Evolutionary conservation across 1,140 invertebrate genomes (phyloP).

Genomic region (Drosophila auraria): DNA sequence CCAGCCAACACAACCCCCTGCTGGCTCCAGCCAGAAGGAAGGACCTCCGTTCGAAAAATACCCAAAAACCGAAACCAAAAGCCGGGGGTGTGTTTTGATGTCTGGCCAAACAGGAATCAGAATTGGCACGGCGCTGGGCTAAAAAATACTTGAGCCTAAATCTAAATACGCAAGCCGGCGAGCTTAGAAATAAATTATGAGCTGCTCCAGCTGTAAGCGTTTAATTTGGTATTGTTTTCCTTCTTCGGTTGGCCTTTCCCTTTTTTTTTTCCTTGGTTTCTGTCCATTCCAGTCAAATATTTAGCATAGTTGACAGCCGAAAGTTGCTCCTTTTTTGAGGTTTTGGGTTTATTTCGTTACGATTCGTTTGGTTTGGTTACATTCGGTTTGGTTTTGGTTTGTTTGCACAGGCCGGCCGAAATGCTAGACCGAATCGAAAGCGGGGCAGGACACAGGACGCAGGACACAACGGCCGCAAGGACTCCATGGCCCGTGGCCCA

Average conservation of each 20-base stretch:
- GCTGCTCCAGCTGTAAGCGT: conserved; percentile 59
- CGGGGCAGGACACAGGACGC: conserved; percentile 42
- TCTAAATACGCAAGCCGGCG: conserved; percentile 13
- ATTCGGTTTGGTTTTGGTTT: conserved; percentile 52
- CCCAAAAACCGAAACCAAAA: conserved; percentile 28
- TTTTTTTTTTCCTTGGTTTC: conserved; percentile 6
- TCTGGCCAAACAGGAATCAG: conserved; percentile 56
- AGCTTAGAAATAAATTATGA: conserved; percentile 60
- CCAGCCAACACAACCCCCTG: conserved; percentile 15
- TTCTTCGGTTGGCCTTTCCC: conserved; percentile 18
- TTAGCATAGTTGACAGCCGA: conserved; percentile 76
- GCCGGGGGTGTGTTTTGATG: conserved; percentile 78
- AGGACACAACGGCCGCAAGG: conserved; percentile 53
- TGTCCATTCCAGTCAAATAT: conserved; percentile 54
- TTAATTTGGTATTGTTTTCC: conserved; percentile 72
- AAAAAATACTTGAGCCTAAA: conserved; percentile 49
- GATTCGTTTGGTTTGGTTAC: conserved; percentile 75
- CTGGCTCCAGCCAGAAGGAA: conserved; percentile 17
- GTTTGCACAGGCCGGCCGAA: conserved; percentile 67
- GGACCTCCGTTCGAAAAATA: conserved; percentile 22
- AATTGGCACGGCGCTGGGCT: conserved; percentile 43
- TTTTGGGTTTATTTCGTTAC: conserved; percentile 81
- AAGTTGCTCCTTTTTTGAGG: conserved; percentile 73
- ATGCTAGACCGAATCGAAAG: conserved; percentile 69
- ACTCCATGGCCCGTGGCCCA: conserved; percentile 71